Base-by-base conservation (phyloP, 2,113 vertebrate genomes). In the Microtus richardsoni region DNA sequence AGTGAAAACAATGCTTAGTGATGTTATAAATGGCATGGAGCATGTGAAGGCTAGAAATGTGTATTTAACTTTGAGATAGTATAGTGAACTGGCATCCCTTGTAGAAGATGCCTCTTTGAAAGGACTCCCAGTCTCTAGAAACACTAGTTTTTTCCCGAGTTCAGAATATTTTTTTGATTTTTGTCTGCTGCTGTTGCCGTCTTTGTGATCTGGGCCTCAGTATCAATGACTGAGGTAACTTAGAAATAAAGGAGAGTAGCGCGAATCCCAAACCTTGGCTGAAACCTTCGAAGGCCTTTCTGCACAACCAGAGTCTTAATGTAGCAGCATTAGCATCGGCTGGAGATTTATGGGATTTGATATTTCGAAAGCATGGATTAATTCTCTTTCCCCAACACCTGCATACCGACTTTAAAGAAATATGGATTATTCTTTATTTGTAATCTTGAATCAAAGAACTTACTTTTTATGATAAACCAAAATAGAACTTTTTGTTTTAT, bases 41-140 rank as follows among this genome's bases (percentile, higher is more conserved):
- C 84, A 85, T 62, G 52, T 9, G 10, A 88, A 97, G 93, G 64
- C 93, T 88, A 28, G 17, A 93, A 86, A 58, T 30, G 9, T 70
- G 33, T 33, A 33, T 79, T 36, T 44, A 54, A 95, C n/a, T 58
- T 36, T 91, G 24, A 82, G 33, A 68, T 49, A 66, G 39, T 77
- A 39, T 30, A 0, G 75, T 89, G 79, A 73, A 91, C 58, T 62
- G 44, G 36, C 1, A 2, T 87, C 49, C 11, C 13, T 41, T 73
- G 5, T 80, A 80, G 68, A 93, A 87, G 26, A 54, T 93, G 36
- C 44, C 91, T 24, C 36, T 91, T 90, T 93, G 80, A 62, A 89
- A 96, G 89, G 77, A 85, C 71, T 93, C n/a, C 74, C 7, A 75
- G 49, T 93, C 89, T 36, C 39, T 85, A 78, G 80, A 83, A 75